These are phyloP conservation scores for Lagopus leucura DNA, from an alignment of 2,113 vertebrate genomes.

Conservation along the genomic window DNA sequence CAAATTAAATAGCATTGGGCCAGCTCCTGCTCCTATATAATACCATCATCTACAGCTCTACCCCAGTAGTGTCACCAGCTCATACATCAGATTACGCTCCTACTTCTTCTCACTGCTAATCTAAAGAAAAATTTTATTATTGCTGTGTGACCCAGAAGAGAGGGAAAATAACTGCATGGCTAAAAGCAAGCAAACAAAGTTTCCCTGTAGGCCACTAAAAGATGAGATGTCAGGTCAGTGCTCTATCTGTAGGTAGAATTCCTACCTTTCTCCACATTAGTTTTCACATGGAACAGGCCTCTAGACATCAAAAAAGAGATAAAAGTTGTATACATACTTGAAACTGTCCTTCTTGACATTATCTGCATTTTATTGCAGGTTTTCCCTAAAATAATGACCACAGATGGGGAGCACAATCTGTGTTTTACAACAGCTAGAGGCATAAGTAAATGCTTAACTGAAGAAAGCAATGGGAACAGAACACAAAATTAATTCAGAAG, in stretches of 20 bases:
- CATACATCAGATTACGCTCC: background rate
- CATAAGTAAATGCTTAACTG: background rate
- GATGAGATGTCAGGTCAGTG: background rate
- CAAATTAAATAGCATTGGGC: background rate
- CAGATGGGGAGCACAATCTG: rapidly evolving
- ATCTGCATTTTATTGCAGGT: background rate
- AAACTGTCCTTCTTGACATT: background rate
- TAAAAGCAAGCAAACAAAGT: background rate
- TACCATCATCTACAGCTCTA: background rate
- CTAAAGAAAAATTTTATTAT: background rate
- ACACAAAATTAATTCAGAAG: background rate
- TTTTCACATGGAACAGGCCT: background rate
- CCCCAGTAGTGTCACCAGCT: background rate
- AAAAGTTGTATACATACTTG: rapidly evolving
- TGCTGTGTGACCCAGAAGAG: background rate
- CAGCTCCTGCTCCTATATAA: background rate
- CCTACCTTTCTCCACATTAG: background rate
- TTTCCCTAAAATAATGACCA: background rate
- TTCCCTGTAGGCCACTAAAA: background rate
- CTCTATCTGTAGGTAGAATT: background rate
- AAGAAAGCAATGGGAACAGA: rapidly evolving
- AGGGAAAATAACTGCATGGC: background rate
- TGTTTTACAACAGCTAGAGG: background rate
- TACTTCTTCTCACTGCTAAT: background rate
- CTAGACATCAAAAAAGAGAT: background rate